Conservation (phyloP, 2,797 vertebrate genomes). For the Tenualosa thibaudeaui region DNA sequence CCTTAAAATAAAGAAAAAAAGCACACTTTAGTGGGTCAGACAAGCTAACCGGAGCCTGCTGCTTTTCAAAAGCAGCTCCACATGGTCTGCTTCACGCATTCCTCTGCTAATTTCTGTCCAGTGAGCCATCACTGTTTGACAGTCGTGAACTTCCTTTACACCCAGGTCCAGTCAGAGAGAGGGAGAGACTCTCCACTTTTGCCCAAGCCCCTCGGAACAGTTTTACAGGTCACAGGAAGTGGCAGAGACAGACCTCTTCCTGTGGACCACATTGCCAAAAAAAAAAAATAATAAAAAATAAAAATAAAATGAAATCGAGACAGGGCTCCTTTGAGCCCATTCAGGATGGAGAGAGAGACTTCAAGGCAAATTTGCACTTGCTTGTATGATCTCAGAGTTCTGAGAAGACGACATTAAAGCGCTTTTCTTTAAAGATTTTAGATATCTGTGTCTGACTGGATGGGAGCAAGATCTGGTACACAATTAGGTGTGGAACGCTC, state of each 20-base stretch:
- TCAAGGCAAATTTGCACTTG: neutral
- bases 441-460: neutral
- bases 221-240: constrained; percentile 53
- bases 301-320: neutral
- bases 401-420: neutral
- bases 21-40: neutral
- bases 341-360: neutral
- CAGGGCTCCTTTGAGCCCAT: neutral
- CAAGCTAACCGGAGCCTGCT: neutral
- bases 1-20: neutral
- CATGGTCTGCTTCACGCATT: constrained; percentile 61
- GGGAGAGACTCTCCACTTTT: constrained; percentile 46
- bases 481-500: neutral
- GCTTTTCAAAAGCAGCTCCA: constrained; percentile 53
- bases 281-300: neutral
- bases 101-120: constrained; percentile 68
- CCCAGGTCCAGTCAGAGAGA: constrained; percentile 40
- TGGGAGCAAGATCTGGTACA: neutral
- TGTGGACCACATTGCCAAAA: constrained; percentile 38
- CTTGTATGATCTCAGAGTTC: neutral
- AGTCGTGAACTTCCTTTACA: constrained; percentile 62
- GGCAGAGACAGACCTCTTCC: constrained; percentile 48
- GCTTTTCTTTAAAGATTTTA: neutral
- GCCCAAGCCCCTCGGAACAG: neutral
- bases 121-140: constrained; percentile 55